Base-by-base conservation (phyloP, 2,113 vertebrate genomes). In the Odocoileus hemionus region DNA sequence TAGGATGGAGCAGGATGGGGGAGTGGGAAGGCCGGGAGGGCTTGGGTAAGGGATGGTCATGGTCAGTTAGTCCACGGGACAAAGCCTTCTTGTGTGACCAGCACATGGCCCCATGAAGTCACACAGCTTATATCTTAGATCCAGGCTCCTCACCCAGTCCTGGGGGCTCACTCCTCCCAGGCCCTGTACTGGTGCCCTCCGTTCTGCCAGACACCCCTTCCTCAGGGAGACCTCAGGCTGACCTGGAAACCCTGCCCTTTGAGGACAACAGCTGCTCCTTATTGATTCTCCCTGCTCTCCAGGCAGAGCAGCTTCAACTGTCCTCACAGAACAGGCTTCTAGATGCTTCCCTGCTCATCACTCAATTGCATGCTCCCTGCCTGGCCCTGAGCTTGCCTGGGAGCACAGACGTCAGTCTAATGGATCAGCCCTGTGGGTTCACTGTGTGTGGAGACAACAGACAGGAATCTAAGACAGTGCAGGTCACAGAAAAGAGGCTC, bases 41-140 rank as follows among this genome's bases (percentile, higher is more conserved):
- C 12, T 5, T 16, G 3, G 14, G 4, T 19, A 23, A 14, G 17
- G 64, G 12, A 25, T 6, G 70, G 70, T 58, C 16, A 50, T 1
- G 2, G 13, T 55, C 60, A 78, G 11, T 6, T 50, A 43, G 57
- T 25, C 11, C 14, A 19, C 17, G 2, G 25, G 19, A 64, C 43
- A 52, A 45, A 96, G 67, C 5, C n/a, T 80, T 82, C 11, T 15
- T 50, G 33, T 74, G 5, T 60, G 50, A 43, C 3, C 3, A n/a
- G 5, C 5, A 33, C 1, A 3, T 30, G 39, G 7, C 2, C 5
- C 3, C 43, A 0, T 19, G 5, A 17, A 50, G 30, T 50, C 64
- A 54, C 30, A 9, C 60, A 74, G 19, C 13, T 23, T 10, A 36
- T 43, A 30, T 64, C 33, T 45, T 79, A 86, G 58, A 30, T n/a